phyloP scores from a whole-genome alignment of 2,113 vertebrate species.

The Lophius piscatorius region DNA sequence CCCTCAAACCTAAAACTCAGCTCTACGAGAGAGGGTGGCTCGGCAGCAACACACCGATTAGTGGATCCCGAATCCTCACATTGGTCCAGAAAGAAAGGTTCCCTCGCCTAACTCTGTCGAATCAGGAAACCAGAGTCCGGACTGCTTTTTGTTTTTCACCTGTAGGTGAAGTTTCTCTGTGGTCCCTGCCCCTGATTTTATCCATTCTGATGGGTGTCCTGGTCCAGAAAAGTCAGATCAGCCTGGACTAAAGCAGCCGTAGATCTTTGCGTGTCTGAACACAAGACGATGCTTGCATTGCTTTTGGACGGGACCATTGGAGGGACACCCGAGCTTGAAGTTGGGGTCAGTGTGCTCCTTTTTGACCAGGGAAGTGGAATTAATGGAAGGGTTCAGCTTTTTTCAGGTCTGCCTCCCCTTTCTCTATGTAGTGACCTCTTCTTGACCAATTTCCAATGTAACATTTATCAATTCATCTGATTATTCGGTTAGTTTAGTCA shows the following conservation, averaged over 20 bases:
- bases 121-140: neutral
- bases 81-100: neutral
- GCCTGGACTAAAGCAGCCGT: neutral
- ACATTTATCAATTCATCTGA: too few species aligned
- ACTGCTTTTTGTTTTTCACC: conserved; percentile 9
- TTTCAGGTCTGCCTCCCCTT: conserved; percentile 5
- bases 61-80: neutral
- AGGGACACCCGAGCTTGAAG: conserved; percentile 2
- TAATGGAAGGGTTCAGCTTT: neutral
- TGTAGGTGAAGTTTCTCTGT: conserved; percentile 4
- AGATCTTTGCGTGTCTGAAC: neutral
- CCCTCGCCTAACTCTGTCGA: neutral
- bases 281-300: neutral
- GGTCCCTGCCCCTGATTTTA: conserved; percentile 7
- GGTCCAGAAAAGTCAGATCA: conserved; percentile 12
- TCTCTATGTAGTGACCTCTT: neutral
- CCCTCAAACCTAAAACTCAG: conserved; percentile 2
- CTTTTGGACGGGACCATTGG: conserved; percentile 49
- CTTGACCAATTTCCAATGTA: neutral
- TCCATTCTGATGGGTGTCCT: neutral
- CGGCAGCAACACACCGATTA: neutral
- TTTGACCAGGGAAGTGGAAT: conserved; percentile 4
- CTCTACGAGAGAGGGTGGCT: neutral
- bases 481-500: too few species aligned
- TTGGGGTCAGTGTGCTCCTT: conserved; percentile 35